Percentiles rank a stretch among this genome's conserved stretches.
Conservation (phyloP, 2,888 invertebrate species). For the Yponomeuta evonymella region DNA sequence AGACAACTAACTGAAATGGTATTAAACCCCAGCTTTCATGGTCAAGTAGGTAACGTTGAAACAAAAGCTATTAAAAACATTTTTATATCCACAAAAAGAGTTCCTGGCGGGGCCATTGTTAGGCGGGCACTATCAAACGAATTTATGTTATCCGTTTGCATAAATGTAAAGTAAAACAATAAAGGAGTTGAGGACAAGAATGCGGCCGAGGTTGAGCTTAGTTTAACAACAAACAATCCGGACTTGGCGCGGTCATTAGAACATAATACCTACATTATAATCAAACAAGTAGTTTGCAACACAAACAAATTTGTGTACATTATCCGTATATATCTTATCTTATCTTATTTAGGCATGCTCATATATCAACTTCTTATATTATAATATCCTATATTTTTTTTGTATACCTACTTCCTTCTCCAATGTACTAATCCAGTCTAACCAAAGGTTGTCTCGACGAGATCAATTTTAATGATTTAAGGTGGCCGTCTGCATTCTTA, state of each 20-base stretch:
- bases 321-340: too few species aligned
- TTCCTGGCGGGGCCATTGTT: conserved; percentile 7
- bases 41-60: background rate
- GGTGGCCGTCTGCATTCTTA: too few species aligned
- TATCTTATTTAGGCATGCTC: too few species aligned
- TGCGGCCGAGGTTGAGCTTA: conserved; percentile 49
- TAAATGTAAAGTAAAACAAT: conserved; percentile 72
- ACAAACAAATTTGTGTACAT: too few species aligned
- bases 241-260: background rate
- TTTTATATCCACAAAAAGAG: background rate
- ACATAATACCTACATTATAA: too few species aligned
- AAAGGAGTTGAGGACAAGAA: conserved; percentile 67
- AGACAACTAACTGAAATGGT: background rate
- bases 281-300: too few species aligned
- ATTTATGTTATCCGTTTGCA: conserved; percentile 43
- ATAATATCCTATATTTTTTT: too few species aligned
- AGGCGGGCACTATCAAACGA: conserved; percentile 15
- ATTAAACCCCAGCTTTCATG: background rate
- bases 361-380: too few species aligned
- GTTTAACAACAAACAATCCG: conserved; percentile 31
- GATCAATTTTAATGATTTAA: too few species aligned
- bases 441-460: too few species aligned
- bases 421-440: too few species aligned
- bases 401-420: too few species aligned
- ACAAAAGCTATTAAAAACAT: background rate